These are phyloP conservation scores for Sphenopsis melanotis DNA, from an alignment of 2,797 vertebrate species.

Conservation along the genomic window DNA sequence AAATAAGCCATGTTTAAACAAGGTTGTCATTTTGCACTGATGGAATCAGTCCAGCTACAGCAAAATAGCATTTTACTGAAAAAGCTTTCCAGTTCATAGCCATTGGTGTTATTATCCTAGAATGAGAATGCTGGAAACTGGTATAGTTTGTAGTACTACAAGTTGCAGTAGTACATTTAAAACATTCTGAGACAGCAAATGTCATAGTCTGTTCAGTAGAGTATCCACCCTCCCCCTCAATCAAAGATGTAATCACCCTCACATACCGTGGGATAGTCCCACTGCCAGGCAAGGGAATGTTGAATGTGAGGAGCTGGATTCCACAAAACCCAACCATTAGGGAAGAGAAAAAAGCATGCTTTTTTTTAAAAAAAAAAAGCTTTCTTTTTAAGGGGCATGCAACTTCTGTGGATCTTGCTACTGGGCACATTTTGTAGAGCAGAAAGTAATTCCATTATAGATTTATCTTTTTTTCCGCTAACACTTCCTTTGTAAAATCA, in stretches of 20 bases:
- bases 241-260: neutral
- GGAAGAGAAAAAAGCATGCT: neutral
- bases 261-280: neutral
- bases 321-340: neutral
- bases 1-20: neutral
- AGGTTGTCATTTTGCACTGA: neutral
- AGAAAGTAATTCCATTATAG: conserved; percentile 32
- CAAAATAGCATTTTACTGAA: neutral
- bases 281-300: neutral
- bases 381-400: neutral
- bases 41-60: neutral
- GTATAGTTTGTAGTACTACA: neutral
- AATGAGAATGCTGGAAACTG: neutral
- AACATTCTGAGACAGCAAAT: neutral
- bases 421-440: neutral
- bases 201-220: neutral
- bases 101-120: neutral
- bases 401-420: neutral
- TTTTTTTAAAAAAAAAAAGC: neutral
- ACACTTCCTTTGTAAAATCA: conserved; percentile 18
- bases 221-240: accelerated
- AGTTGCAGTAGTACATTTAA: neutral
- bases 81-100: neutral
- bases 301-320: neutral
- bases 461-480: conserved; percentile 38